Evolutionary conservation across 2,888 invertebrate genomes (phyloP), one percentile per base, ranked within the genome.

Genomic region (Cyclophora albipunctata): DNA sequence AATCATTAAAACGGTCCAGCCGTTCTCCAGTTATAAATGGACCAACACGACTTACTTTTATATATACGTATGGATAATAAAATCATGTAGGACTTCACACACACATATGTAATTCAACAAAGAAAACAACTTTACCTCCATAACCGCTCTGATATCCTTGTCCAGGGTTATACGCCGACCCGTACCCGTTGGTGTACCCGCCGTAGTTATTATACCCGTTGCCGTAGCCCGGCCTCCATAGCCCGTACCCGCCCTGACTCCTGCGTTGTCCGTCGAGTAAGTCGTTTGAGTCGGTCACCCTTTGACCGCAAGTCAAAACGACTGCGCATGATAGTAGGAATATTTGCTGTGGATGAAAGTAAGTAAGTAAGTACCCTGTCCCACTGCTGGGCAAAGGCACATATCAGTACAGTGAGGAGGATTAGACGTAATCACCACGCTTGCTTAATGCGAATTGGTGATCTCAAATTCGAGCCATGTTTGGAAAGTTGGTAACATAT

Each of bases 191-290:
- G 7, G 62, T 62, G 7, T 62, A 63, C 34, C 68, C 70, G 7
- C 64, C 59, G 44, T 53, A 55, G 5, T 61, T 58, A 7, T 54
- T 53, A 35, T 52, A 50, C 7, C 64, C 60, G 41, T 59, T 54
- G 40, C 57, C 59, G 49, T 62, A 61, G 33, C 63, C 61, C 2
- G 78, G 81, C 60, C 67, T 72, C 7, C 78, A 61, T 4, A 84
- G 59, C 2, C 85, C 85, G 47, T 86, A 86, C 4, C 85, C 83
- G 40, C 83, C 81, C 0, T 64, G 58, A 53, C 67, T 79, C 20
- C 80, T 65, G 34, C 73, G 66, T 49, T 73, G 74, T 37, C 67
- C 65, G 34, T 69, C 73, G 41, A 62, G 64, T 52, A 69, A 54
- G 51, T 77, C 78, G 59, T 65, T 68, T 50, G 71, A 53, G 34